Base-by-base conservation (phyloP, 2,888 invertebrate species). In the Disparrhopalites patrizii region DNA sequence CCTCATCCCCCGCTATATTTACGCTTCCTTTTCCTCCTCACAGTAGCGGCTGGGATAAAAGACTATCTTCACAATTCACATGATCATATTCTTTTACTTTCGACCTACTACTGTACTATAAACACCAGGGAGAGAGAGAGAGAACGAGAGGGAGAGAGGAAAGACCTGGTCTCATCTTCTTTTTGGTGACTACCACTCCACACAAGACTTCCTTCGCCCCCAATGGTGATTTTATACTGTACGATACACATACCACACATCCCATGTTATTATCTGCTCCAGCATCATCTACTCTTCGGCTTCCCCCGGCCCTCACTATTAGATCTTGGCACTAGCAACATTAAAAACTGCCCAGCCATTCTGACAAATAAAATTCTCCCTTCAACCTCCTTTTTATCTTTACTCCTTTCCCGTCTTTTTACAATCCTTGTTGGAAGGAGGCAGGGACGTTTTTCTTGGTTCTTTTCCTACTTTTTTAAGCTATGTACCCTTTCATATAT, bases 51-150 rank as follows among this genome's bases (percentile, higher is more conserved):
- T 57, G 40, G n/a, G 27, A 50, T 60, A 60, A 60, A 60, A 60
- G 60, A 60, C 60, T 60, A 60, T 60, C 60, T 51, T 61, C 51
- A 61, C 61, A 51, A 61, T 61, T 61, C 61, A 51, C 51, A 28
- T 57, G 27, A 57, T 57, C 23, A 57, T 57, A 57, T 57, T 57
- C 57, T 57, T 52, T 25, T 30, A 27, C 25, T 13, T 47, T 25
- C 47, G 47, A 47, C 47, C 47, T 47, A 23, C 47, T 47, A n/a
- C n/a, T n/a, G n/a, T n/a, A n/a, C n/a, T n/a, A n/a, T n/a, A n/a
- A n/a, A n/a, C n/a, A n/a, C n/a, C n/a, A n/a, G n/a, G n/a, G n/a
- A n/a, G n/a, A n/a, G n/a, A n/a, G n/a, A n/a, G n/a, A n/a, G n/a
- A n/a, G n/a, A n/a, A n/a, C n/a, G n/a, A n/a, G n/a, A n/a, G n/a